Conservation (phyloP, 2,113 vertebrate genomes). For the Leucopsar rothschildi region DNA sequence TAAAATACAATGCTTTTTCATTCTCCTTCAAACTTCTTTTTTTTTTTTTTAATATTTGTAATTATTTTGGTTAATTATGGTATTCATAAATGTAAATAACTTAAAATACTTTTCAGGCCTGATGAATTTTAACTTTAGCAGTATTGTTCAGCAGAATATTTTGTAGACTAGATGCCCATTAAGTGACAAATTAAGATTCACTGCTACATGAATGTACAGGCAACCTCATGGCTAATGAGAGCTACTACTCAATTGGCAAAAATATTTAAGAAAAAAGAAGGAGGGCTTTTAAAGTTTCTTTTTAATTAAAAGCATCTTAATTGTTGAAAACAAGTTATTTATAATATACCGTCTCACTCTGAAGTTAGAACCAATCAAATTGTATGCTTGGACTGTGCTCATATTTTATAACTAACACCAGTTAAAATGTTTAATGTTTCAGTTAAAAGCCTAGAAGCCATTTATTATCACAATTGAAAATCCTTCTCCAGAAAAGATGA, state of each 20-base stretch:
- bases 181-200: not conserved
- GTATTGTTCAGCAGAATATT: not conserved
- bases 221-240: not conserved
- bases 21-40: not conserved
- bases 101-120: not conserved
- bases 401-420: not conserved
- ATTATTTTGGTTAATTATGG: not conserved
- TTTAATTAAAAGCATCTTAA: not conserved
- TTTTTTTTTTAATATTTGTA: not conserved
- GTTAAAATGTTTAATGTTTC: not conserved
- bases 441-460: not conserved
- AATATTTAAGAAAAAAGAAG: not conserved
- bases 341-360: not conserved
- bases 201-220: not conserved
- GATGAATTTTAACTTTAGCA: not conserved
- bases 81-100: not conserved
- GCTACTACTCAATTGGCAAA: not conserved
- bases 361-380: not conserved
- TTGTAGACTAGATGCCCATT: not conserved
- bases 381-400: not conserved
- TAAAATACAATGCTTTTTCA: not conserved
- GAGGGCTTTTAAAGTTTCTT: not conserved
- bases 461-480: not conserved
- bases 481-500: not conserved
- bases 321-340: not conserved